Evolutionary conservation across 2,797 vertebrate genomes (phyloP).

Genomic region (Onychomys arenicola): DNA sequence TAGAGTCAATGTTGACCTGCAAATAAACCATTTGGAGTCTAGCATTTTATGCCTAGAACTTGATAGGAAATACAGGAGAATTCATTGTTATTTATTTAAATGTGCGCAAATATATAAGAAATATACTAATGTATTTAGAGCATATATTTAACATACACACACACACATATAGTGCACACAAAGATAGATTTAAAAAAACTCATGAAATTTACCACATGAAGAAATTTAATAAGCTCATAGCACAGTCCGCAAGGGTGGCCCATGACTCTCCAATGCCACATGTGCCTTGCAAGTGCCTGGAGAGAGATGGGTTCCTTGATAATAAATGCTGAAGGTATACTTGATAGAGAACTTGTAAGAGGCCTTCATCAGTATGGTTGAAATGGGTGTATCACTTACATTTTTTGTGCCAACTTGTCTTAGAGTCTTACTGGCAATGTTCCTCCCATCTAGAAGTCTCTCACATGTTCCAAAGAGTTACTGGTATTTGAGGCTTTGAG

Average conservation of each 20-base stretch:
- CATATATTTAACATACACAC: not conserved
- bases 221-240: not conserved
- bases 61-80: not conserved
- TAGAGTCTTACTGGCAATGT: not conserved
- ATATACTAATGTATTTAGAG: not conserved
- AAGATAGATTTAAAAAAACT: not conserved
- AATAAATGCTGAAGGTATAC: not conserved
- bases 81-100: not conserved
- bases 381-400: not conserved
- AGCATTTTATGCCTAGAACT: conserved; percentile 85
- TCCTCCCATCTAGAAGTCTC: not conserved
- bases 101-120: not conserved
- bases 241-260: not conserved
- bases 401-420: not conserved
- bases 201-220: conserved; percentile 35
- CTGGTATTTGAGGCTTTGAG: not conserved
- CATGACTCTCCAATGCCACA: not conserved
- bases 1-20: conserved; percentile 75
- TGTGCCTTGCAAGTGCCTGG: not conserved
- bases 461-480: not conserved
- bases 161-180: not conserved
- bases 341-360: not conserved
- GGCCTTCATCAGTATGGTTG: not conserved
- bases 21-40: conserved; percentile 89
- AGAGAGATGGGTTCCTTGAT: not conserved